Base-by-base conservation (phyloP, 2,113 vertebrate species). In the Oryzias javanicus region DNA sequence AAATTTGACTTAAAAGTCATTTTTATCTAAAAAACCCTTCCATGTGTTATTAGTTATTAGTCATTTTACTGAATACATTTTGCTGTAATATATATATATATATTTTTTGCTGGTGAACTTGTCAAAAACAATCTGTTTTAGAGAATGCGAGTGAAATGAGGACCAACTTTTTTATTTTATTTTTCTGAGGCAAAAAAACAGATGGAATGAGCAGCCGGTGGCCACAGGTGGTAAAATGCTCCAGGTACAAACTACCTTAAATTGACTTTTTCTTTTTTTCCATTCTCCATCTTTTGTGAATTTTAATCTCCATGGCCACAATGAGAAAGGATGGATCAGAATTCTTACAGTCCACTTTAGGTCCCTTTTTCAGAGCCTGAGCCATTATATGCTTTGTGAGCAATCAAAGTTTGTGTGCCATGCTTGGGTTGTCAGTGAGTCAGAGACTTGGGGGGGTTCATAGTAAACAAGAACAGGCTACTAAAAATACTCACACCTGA, bases 171-270 rank as follows among this genome's bases (percentile, higher is more conserved):
- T 50, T 64, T 61, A 56, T 48, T 27, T 65, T 65, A 40, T 65
- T 62, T 45, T 51, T 48, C 44, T 49, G 27, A 19, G 57, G 59
- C 46, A 22, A 55, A 71, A 35, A 67, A 41, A 42, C 22, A 12
- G 6, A 52, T 0, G 8, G n/a, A 53, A 65, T 55, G 25, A 40
- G 56, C 22, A 55, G 14, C 17, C 0, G 25, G 18, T 44, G 67
- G 74, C 44, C 60, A 65, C 74, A 84, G 66, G 74, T 64, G 75
- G 51, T 62, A 65, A 70, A 80, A 70, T 8, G 60, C 62, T 67
- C 62, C 50, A 71, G 72, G 72, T 64, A 45, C 35, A 24, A 70
- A 55, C 24, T 19, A 55, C 53, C 46, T 50, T 24, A 70, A 72
- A 66, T 71, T 63, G 46, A 74, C 67, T 56, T 56, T 73, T 74